phyloP scores from a whole-genome alignment of 1,140 invertebrate genomes.

The Carcinoscorpius rotundicauda region DNA sequence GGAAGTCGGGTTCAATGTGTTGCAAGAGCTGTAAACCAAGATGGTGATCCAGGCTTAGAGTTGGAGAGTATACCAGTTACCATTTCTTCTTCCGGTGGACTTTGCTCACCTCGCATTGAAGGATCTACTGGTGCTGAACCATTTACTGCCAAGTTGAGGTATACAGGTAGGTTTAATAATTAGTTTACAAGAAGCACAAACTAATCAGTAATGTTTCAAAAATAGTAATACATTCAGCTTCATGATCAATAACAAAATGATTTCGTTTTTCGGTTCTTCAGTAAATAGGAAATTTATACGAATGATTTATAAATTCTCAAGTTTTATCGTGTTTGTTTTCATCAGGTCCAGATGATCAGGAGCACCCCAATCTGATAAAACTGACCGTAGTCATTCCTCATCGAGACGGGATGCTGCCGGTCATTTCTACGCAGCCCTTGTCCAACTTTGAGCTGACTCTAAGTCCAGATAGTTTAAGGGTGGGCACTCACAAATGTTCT shows the following conservation, averaged over 20 bases:
- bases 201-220: no score
- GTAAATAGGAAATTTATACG: no score
- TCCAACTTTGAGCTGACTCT: constrained; percentile 35
- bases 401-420: constrained; percentile 35
- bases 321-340: background rate
- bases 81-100: constrained; percentile 27
- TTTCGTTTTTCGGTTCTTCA: no score
- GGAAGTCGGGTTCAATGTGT: constrained; percentile 34
- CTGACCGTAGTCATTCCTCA: constrained; percentile 34
- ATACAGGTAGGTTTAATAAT: constrained; percentile 30
- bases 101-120: constrained; percentile 29
- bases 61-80: constrained; percentile 27
- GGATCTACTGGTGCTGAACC: constrained; percentile 33
- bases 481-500: constrained; percentile 33
- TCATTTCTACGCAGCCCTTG: constrained; percentile 31
- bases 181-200: no score
- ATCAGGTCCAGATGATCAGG: constrained; percentile 28
- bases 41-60: constrained; percentile 34
- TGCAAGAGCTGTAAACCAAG: constrained; percentile 32
- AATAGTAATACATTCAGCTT: no score
- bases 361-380: constrained; percentile 30
- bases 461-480: constrained; percentile 29
- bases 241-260: no score
- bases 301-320: no score
- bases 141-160: constrained; percentile 33